Base-by-base conservation (phyloP, 2,113 vertebrate genomes). In the Columbina picui region DNA sequence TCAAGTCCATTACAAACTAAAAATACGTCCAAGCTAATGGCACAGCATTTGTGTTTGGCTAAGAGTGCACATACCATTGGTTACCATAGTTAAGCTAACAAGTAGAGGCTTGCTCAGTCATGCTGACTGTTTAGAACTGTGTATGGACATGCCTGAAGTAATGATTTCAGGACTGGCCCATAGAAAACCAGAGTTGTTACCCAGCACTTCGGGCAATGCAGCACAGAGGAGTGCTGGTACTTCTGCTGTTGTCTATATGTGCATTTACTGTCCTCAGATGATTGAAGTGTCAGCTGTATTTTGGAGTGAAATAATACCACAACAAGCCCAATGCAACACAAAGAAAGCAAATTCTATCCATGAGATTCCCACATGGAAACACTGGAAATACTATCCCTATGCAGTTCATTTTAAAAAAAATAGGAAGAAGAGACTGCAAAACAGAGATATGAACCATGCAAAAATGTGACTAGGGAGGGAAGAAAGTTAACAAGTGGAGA, bases 41-140 rank as follows among this genome's bases (percentile, higher is more conserved):
- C 84, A 82, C 23, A 50, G 69, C 57, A 61, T 61, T 15, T 45
- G 63, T 61, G 41, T 53, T 61, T 90, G 96, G 70, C 88, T 32
- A 21, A 75, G 53, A 77, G 45, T 0, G 17, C 55, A 70, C 63
- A 74, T 86, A 53, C 45, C 71, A 59, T 57, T 0, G 0, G 75
- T 86, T 90, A 74, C 92, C 92, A 77, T 74, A 76, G 94, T 8
- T 83, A 69, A 92, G 32, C 75, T 86, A 90, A 88, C 8, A 0
- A 94, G 90, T 39, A 86, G 82, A 88, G 76, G 55, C 92, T 94
- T 94, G 90, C 68, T 92, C 75, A 65, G 84, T 79, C 90, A 25
- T 9, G 39, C 64, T 75, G 68, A 78, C 74, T 64, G 70, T 88
- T 92, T 93, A 86, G 83, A 74, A 70, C 34, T 50, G 20, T 65